Conservation (phyloP, 2,888 invertebrate species). For the Gari tellinella region DNA sequence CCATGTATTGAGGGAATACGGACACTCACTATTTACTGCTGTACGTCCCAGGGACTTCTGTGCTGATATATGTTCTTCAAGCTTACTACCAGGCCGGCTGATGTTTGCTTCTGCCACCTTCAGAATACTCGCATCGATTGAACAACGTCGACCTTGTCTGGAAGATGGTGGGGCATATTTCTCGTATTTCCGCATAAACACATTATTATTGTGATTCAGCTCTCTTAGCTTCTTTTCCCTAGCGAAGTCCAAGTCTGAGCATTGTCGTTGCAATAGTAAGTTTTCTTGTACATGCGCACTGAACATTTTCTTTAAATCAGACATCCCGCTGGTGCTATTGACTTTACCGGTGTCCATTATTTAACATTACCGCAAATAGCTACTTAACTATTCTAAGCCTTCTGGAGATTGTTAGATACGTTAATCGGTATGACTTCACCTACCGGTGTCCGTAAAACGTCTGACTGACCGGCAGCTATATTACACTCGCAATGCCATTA, state of each 20-base stretch:
- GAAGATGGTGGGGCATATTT: constrained; percentile 17
- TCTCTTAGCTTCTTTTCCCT: constrained; percentile 31
- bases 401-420: too few relatives aligned
- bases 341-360: too few relatives aligned
- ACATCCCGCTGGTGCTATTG: too few relatives aligned
- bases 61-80: background rate
- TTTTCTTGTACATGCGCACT: constrained; percentile 45
- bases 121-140: constrained; percentile 20
- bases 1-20: constrained; percentile 42
- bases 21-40: constrained; percentile 25
- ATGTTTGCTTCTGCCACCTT: constrained; percentile 22
- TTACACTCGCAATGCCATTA: too few relatives aligned
- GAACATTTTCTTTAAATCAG: constrained; percentile 34
- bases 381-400: too few relatives aligned
- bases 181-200: constrained; percentile 40
- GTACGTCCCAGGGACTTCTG: constrained; percentile 17
- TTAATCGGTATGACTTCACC: too few relatives aligned
- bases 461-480: too few relatives aligned
- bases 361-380: too few relatives aligned
- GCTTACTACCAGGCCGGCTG: background rate
- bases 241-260: constrained; percentile 34
- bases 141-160: constrained; percentile 9
- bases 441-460: too few relatives aligned
- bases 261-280: constrained; percentile 23
- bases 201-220: constrained; percentile 19